phyloP scores from a whole-genome alignment of 2,113 vertebrate species.

The Diphyllodes magnificus region DNA sequence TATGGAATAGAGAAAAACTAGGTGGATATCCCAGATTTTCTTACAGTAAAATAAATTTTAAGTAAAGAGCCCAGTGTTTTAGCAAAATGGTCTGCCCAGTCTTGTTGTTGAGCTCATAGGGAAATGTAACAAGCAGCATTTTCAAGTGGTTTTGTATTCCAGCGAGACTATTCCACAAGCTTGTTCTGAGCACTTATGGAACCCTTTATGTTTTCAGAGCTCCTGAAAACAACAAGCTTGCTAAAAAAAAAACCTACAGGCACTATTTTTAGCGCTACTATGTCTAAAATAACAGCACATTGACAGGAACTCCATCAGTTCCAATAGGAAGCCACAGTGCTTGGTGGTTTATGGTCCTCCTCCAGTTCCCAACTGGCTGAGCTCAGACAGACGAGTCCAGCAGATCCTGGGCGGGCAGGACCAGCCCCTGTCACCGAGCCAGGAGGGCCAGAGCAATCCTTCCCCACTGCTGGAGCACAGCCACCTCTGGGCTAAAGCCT shows the following conservation, averaged over 20 bases:
- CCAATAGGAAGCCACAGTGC: not conserved
- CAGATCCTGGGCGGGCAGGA: not conserved
- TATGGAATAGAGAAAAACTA: not conserved
- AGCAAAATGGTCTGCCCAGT: not conserved
- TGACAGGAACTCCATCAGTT: constrained; percentile 9
- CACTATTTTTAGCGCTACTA: not conserved
- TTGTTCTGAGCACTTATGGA: constrained; percentile 46
- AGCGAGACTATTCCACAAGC: constrained; percentile 32
- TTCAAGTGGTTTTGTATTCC: constrained; percentile 53
- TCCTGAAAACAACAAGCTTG: constrained; percentile 38
- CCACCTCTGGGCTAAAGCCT: not conserved
- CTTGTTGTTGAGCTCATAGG: not conserved
- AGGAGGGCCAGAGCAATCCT: not conserved
- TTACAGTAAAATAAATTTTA: not conserved
- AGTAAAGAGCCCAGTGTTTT: not conserved
- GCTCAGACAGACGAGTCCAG: not conserved
- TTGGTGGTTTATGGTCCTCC: not conserved
- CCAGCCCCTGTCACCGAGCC: not conserved
- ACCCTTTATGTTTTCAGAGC: constrained; percentile 38
- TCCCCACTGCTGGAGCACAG: not conserved
- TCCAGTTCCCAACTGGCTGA: not conserved
- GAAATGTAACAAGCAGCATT: constrained; percentile 27
- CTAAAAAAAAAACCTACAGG: constrained; percentile 3
- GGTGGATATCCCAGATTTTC: not conserved
- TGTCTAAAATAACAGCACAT: constrained; percentile 29